Percentiles rank a stretch among this genome's conserved stretches.
Evolutionary conservation across 2,888 invertebrate species (phyloP).

Genomic region (Cotesia congregata): DNA sequence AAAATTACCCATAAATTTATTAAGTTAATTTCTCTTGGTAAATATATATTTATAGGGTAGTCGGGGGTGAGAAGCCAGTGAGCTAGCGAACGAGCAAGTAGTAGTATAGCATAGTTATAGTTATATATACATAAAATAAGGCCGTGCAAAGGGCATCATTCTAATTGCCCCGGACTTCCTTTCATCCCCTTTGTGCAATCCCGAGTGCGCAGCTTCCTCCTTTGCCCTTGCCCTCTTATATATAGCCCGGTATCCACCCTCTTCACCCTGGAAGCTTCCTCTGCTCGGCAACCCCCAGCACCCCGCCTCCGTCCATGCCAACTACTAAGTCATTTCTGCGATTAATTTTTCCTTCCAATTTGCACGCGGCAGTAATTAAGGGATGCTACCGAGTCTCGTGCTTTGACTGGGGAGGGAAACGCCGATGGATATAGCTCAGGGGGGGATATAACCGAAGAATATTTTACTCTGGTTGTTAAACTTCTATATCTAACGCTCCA

Average conservation of each 20-base stretch:
- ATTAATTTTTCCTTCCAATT: conserved; percentile 72
- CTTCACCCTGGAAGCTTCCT: conserved; percentile 29
- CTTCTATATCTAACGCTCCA: not conserved
- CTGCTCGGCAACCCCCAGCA: conserved; percentile 33
- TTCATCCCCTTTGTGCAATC: conserved; percentile 70
- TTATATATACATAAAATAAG: conserved; percentile 31
- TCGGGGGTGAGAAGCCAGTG: conserved; percentile 18
- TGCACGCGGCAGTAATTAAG: conserved; percentile 71
- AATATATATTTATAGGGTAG: conserved; percentile 33
- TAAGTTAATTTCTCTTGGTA: not conserved
- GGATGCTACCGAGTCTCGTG: conserved; percentile 58
- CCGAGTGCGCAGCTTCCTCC: conserved; percentile 64
- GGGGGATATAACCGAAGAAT: not conserved
- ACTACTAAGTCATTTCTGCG: conserved; percentile 71
- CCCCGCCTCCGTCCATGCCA: conserved; percentile 44
- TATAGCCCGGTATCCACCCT: conserved; percentile 27
- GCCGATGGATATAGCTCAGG: not conserved
- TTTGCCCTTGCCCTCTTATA: conserved; percentile 53
- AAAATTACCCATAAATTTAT: not conserved
- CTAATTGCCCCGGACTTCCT: conserved; percentile 71
- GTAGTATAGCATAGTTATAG: not conserved
- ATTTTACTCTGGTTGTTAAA: not conserved
- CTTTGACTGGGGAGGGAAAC: not conserved
- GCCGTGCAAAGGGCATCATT: conserved; percentile 68
- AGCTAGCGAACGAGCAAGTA: conserved; percentile 27